phyloP scores from a whole-genome alignment of 2,113 vertebrate species.

The Sarotherodon lohbergeri region DNA sequence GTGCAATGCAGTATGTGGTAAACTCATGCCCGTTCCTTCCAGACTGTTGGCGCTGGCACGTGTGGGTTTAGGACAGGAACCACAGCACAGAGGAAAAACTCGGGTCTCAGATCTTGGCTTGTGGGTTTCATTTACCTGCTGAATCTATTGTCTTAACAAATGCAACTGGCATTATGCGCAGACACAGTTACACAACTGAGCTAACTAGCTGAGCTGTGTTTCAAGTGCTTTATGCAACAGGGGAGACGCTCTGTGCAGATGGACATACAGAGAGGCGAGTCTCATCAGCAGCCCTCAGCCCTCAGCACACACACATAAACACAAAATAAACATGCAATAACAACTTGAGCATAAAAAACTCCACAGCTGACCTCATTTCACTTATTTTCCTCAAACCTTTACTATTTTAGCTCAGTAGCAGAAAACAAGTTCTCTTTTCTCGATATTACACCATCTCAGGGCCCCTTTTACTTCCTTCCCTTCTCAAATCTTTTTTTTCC shows the following conservation, averaged over 20 bases:
- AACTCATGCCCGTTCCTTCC: conserved; percentile 14
- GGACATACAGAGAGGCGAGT: background rate
- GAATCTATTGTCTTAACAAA: background rate
- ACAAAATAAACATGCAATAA: conserved; percentile 1
- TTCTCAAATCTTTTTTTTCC: background rate
- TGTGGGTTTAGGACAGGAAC: conserved; percentile 46
- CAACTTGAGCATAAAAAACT: background rate
- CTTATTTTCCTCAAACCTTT: background rate
- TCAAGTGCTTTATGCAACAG: conserved; percentile 37
- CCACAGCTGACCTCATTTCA: background rate
- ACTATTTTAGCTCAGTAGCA: background rate
- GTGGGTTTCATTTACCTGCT: background rate
- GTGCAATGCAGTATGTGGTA: conserved; percentile 66
- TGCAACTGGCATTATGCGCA: background rate
- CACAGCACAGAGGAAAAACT: background rate
- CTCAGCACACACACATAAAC: background rate
- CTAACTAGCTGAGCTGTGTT: background rate
- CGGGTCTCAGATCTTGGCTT: background rate
- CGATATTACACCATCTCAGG: conserved; percentile 33
- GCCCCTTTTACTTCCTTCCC: background rate
- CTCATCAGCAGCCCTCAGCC: background rate
- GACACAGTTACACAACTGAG: background rate
- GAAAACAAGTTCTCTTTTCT: background rate
- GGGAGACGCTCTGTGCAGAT: background rate
- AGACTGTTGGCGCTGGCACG: conserved; percentile 34